These are phyloP conservation scores for Anguilla anguilla DNA, from an alignment of 2,797 vertebrate species.

Conservation along the genomic window DNA sequence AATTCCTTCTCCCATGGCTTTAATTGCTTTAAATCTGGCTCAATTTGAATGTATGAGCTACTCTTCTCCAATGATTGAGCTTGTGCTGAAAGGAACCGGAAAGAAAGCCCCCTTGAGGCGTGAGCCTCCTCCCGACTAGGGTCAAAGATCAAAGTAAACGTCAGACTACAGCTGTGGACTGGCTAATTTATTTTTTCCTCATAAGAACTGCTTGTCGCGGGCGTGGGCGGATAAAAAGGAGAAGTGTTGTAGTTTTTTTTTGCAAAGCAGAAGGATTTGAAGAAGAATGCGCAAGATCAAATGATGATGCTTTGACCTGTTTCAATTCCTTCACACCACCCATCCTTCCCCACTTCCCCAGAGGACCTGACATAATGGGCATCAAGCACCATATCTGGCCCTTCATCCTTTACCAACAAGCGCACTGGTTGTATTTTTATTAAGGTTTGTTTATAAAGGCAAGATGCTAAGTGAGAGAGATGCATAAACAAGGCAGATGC, in stretches of 20 bases:
- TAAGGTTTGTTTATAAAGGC: not conserved
- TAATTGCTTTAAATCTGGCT: not conserved
- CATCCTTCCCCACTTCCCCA: not conserved
- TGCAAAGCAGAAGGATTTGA: not conserved
- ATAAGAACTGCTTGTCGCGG: not conserved
- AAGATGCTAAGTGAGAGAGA: not conserved
- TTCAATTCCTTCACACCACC: not conserved
- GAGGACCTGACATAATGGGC: not conserved
- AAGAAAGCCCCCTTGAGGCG: not conserved
- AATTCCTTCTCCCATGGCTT: not conserved
- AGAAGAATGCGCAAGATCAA: not conserved
- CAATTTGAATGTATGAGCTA: not conserved
- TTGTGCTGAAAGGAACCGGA: not conserved
- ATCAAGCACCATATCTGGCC: not conserved
- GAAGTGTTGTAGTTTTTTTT: not conserved
- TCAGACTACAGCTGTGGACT: not conserved
- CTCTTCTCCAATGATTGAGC: not conserved
- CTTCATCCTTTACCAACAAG: too few relatives aligned
- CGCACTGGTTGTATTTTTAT: not conserved
- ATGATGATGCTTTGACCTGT: not conserved
- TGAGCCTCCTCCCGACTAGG: not conserved
- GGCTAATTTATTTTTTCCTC: too few relatives aligned
- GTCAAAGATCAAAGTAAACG: not conserved
- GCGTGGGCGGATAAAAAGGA: not conserved
- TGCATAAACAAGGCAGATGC: not conserved